Percentiles rank a stretch among this genome's conserved stretches.
Conservation (phyloP, 2,888 invertebrate genomes). For the Protonemura montana region DNA sequence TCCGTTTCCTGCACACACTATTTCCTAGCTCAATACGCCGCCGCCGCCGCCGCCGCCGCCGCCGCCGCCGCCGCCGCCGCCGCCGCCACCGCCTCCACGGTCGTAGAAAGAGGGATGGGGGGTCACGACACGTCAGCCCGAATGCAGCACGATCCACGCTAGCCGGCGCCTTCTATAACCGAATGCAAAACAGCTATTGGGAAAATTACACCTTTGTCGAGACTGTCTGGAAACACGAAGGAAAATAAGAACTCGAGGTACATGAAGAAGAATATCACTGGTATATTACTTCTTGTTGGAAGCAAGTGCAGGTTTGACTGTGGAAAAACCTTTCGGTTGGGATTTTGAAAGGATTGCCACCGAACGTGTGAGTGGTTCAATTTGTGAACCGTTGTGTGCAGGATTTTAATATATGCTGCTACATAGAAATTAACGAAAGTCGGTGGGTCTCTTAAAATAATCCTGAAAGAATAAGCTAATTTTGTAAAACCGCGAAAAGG, state of each 20-base stretch:
- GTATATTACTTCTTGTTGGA: background rate
- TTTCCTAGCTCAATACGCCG: background rate
- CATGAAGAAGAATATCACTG: background rate
- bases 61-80: too few relatives aligned
- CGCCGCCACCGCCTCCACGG: background rate
- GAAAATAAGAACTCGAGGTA: background rate
- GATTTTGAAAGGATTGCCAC: too few relatives aligned
- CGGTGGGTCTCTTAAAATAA: too few relatives aligned
- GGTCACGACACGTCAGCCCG: background rate
- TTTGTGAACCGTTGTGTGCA: too few relatives aligned
- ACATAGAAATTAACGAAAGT: too few relatives aligned
- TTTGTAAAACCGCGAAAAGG: too few relatives aligned
- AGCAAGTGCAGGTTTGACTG: too few relatives aligned
- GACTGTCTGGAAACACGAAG: background rate
- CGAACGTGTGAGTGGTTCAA: too few relatives aligned
- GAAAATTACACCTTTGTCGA: constrained; percentile 14
- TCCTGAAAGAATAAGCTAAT: too few relatives aligned
- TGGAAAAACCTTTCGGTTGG: too few relatives aligned
- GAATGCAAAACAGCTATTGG: constrained; percentile 28
- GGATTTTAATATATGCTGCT: too few relatives aligned
- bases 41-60: background rate
- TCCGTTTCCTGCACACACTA: constrained; percentile 23
- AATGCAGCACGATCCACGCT: constrained; percentile 1
- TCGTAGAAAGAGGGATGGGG: background rate
- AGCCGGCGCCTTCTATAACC: background rate